Conservation (phyloP, 2,113 vertebrate species). For the Prunella fulvescens region DNA sequence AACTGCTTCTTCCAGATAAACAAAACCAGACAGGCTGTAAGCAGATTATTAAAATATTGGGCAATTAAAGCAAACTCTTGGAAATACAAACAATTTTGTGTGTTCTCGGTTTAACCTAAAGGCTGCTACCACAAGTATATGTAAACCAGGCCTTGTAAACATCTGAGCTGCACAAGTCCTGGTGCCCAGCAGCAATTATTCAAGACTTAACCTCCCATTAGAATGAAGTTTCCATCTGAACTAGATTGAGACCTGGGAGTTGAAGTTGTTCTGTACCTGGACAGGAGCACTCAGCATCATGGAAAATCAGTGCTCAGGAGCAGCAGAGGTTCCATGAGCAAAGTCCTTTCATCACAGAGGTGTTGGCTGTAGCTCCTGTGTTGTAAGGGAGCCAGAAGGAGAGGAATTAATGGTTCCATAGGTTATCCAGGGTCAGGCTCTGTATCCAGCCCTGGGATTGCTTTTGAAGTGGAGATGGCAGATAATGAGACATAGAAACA, state of each 20-base stretch:
- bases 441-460: background rate
- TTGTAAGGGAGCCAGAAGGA: background rate
- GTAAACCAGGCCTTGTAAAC: background rate
- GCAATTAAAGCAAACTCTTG: slow-evolving; percentile 25
- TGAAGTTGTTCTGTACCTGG: background rate
- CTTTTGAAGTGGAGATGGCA: background rate
- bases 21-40: slow-evolving; percentile 48
- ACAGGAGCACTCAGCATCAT: background rate
- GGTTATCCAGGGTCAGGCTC: background rate
- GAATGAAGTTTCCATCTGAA: background rate
- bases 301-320: background rate
- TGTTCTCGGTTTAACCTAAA: background rate
- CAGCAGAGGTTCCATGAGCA: background rate
- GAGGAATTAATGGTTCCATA: background rate
- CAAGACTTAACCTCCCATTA: background rate
- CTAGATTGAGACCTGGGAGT: background rate
- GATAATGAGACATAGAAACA: background rate
- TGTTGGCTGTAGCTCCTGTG: background rate
- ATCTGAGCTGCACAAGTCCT: background rate
- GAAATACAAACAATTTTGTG: background rate
- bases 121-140: background rate
- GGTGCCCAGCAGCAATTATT: background rate
- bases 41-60: slow-evolving; percentile 40
- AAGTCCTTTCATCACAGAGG: background rate
- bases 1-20: slow-evolving; percentile 53